phyloP scores from a whole-genome alignment of 2,797 vertebrate genomes.

The Gallinago solitaria region DNA sequence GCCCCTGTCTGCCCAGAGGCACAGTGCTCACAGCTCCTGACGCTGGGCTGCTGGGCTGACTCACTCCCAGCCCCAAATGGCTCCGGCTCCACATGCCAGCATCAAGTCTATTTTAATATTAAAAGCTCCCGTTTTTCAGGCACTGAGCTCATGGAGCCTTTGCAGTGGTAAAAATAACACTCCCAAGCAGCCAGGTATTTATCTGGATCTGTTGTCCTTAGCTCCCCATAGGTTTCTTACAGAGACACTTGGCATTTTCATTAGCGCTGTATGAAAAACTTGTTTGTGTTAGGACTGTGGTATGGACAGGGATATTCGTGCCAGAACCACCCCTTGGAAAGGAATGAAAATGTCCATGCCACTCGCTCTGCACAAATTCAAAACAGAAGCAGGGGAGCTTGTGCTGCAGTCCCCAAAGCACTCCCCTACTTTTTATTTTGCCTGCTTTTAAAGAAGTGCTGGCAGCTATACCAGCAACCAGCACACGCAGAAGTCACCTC shows the following conservation, averaged over 20 bases:
- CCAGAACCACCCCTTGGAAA: conserved; percentile 58
- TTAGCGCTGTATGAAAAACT: conserved; percentile 49
- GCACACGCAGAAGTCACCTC: background rate
- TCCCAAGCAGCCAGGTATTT: conserved; percentile 53
- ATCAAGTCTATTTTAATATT: conserved; percentile 1
- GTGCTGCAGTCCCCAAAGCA: background rate
- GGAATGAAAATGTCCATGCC: conserved; percentile 18
- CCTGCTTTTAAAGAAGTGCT: background rate
- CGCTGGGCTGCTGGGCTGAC: background rate
- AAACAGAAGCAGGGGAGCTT: conserved; percentile 20
- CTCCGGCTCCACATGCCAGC: background rate
- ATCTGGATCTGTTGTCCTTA: conserved; percentile 54
- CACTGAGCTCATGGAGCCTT: conserved; percentile 39
- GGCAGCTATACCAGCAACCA: background rate
- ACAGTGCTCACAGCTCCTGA: background rate
- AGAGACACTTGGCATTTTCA: conserved; percentile 42
- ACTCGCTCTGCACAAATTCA: background rate
- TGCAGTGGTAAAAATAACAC: conserved; percentile 45
- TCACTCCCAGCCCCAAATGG: conserved; percentile 13
- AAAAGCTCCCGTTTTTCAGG: conserved; percentile 38
- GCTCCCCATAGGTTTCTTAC: conserved; percentile 11
- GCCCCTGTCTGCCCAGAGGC: background rate
- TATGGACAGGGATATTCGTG: background rate
- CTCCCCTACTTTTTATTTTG: background rate
- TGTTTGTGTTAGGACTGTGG: conserved; percentile 44